Evolutionary conservation across 2,113 vertebrate species (phyloP).

Genomic region (Oxyruncus cristatus): DNA sequence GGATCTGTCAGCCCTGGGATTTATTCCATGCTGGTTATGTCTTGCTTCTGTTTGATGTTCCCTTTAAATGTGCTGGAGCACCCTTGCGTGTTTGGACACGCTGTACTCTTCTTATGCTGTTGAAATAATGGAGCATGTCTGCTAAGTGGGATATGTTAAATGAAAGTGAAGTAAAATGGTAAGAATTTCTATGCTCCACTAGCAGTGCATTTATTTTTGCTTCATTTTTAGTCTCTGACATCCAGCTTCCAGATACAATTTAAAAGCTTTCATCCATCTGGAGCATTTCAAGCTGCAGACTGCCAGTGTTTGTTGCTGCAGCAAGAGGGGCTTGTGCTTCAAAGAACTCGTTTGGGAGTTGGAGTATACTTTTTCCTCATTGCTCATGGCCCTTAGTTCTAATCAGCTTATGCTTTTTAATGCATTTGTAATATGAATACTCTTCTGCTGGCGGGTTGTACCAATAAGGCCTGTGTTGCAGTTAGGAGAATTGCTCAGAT

Average conservation of each 20-base stretch:
- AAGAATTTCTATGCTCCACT: not conserved
- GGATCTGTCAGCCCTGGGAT: not conserved
- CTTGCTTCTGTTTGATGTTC: constrained; percentile 1
- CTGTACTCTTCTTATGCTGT: not conserved
- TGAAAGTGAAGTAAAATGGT: not conserved
- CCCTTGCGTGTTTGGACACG: not conserved
- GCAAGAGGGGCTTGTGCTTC: not conserved
- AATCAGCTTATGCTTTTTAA: not conserved
- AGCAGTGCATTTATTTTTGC: not conserved
- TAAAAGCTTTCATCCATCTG: not conserved
- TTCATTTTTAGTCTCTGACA: not conserved
- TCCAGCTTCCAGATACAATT: not conserved
- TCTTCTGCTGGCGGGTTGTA: not conserved
- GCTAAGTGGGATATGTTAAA: not conserved
- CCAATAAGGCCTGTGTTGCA: not conserved
- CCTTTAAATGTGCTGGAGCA: not conserved
- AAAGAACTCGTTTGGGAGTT: not conserved
- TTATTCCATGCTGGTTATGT: not conserved
- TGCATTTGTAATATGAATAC: not conserved
- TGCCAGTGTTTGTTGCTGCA: not conserved
- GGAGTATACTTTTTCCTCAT: not conserved
- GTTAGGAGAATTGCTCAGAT: not conserved
- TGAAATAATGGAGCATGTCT: not conserved
- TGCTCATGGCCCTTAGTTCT: not conserved
- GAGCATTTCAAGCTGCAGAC: not conserved